Conservation (phyloP, 2,113 vertebrate genomes). For the Otus sunia region DNA sequence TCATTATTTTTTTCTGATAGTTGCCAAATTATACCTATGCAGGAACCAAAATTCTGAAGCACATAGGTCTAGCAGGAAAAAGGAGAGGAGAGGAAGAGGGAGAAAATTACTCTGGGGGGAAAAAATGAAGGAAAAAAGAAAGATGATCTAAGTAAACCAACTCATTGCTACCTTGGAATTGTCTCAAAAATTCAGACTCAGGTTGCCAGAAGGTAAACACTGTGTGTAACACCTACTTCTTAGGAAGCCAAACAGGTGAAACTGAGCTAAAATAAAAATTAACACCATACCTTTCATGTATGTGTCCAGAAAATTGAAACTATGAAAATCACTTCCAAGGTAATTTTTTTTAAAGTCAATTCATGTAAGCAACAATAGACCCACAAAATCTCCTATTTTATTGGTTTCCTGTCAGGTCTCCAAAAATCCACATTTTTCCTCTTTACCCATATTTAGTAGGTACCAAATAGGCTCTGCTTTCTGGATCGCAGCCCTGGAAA, state of each 20-base stretch:
- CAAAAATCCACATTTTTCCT: neutral
- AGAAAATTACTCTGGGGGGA: neutral
- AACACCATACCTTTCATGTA: neutral
- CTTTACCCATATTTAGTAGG: neutral
- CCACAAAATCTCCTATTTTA: neutral
- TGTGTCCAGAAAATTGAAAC: neutral
- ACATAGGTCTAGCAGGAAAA: neutral
- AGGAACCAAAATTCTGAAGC: neutral
- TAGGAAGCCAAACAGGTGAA: neutral
- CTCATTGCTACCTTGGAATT: neutral
- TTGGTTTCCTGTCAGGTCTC: neutral
- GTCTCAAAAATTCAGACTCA: neutral
- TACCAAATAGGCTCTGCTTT: neutral
- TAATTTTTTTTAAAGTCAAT: neutral
- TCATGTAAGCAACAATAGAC: neutral
- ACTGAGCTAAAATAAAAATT: neutral
- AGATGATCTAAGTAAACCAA: neutral
- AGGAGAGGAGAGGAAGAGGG: neutral
- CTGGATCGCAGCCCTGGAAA: neutral
- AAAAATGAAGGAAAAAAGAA: neutral
- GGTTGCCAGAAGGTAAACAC: neutral
- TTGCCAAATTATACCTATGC: neutral
- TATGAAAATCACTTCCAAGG: neutral
- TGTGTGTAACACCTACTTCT: neutral
- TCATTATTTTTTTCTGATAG: neutral